Base-by-base conservation (phyloP, 2,888 invertebrate genomes). In the Phanerotoma sp. region DNA sequence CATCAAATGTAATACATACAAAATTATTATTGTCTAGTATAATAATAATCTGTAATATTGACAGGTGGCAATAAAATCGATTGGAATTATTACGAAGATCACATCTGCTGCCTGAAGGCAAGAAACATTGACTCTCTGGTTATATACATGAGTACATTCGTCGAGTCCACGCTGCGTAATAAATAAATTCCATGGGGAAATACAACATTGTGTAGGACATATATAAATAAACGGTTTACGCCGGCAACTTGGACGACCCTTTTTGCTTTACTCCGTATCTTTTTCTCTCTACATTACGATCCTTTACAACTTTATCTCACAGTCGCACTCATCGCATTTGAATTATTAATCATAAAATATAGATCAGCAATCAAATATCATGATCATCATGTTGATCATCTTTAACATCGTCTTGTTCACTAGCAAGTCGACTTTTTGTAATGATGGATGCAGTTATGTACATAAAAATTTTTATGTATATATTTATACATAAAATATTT, bases 341-440 rank as follows among this genome's bases (percentile, higher is more conserved):
- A 73, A 72, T 76, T 76, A 75, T 75, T 74, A 73, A 73, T 75
- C 75, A 73, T 75, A 75, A 76, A 75, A 72, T 71, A 67, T 69
- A 72, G 33, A 42, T 42, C 42, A 33, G 21, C 42, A 44, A 44
- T 51, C 35, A 44, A 33, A 44, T 35, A 18, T 50, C 41, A 5
- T 18, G 21, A 42, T 21, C 21, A 35, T 21, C 42, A 42, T 33
- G 33, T 47, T 28, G 18, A 16, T 11, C 18, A 20, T 5, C 25
- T 25, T 25, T 25, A 25, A 25, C 25, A n/a, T n/a, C n/a, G n/a
- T n/a, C n/a, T n/a, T n/a, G n/a, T n/a, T n/a, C n/a, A n/a, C n/a
- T n/a, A n/a, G n/a, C n/a, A n/a, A n/a, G n/a, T n/a, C n/a, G n/a
- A n/a, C n/a, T n/a, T n/a, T n/a, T n/a, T n/a, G n/a, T n/a, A n/a